These are phyloP conservation scores for Alosa sapidissima DNA, from an alignment of 2,797 vertebrate species.

Conservation along the genomic window DNA sequence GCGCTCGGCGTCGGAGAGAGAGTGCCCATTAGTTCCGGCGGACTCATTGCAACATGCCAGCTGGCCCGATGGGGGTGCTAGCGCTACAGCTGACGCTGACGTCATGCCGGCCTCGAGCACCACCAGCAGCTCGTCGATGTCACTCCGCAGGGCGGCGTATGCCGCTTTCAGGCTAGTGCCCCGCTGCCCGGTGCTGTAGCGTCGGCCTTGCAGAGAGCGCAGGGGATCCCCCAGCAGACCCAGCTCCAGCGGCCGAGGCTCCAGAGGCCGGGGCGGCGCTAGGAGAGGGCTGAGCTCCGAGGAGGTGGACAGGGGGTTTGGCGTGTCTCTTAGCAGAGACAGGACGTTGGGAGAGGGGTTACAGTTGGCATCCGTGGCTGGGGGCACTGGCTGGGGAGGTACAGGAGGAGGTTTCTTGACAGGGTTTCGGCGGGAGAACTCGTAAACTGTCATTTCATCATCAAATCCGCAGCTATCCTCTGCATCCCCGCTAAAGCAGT, in stretches of 20 bases:
- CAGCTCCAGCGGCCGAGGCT: constrained; percentile 53
- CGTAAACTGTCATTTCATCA: constrained; percentile 70
- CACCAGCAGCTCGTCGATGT: constrained; percentile 83
- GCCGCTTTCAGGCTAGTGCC: constrained; percentile 74
- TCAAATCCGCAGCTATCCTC: constrained; percentile 77
- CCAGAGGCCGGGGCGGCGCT: constrained; percentile 68
- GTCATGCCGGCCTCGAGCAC: constrained; percentile 75
- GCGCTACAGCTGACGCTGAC: constrained; percentile 52
- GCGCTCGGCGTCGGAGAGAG: constrained; percentile 82
- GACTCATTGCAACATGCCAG: constrained; percentile 47
- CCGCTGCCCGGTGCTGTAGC: constrained; percentile 57
- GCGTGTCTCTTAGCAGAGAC: constrained; percentile 75
- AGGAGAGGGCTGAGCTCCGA: constrained; percentile 79
- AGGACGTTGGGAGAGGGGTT: constrained; percentile 70
- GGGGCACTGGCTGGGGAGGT: constrained; percentile 25
- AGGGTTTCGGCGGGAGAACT: constrained; percentile 67
- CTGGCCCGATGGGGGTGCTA: constrained; percentile 63
- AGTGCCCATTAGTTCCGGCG: constrained; percentile 43
- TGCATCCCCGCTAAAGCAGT: constrained; percentile 83
- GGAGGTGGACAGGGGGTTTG: constrained; percentile 77
- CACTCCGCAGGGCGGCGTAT: constrained; percentile 80
- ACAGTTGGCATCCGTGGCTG: constrained; percentile 56
- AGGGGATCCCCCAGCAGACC: constrained; percentile 65
- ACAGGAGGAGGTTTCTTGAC: constrained; percentile 67
- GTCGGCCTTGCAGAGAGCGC: constrained; percentile 76